Base-by-base conservation (phyloP, 2,113 vertebrate genomes). In the Seriola rivoliana region DNA sequence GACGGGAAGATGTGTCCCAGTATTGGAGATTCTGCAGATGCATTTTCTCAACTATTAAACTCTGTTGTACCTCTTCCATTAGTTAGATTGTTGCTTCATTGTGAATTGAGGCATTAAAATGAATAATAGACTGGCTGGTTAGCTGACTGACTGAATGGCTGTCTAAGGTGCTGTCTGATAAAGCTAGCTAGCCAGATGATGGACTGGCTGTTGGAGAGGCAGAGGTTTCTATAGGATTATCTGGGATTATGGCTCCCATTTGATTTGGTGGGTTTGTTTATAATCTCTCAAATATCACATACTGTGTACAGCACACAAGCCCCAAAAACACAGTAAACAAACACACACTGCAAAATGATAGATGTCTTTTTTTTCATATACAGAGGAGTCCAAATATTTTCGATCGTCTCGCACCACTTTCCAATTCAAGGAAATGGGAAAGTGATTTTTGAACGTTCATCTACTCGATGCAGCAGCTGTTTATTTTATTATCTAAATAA, bases 161-260 rank as follows among this genome's bases (percentile, higher is more conserved):
- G 71, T 25, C 58, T 46, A 14, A 38, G 21, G 11, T 55, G 68
- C 54, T 60, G 57, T n/a, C 5, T 38, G 71, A 52, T 59, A 40
- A 21, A 62, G 65, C 38, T 73, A 72, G 71, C 78, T 50, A 55
- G 67, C 64, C 68, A 80, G 81, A 89, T 79, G 85, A 88, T 58
- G 67, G 76, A 72, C 60, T 86, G 74, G 63, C 72, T 75, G 78
- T 21, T 83, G 60, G 42, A 52, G 48, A 78, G 32, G 48, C 71
- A 46, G 77, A 73, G 75, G 78, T 90, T 87, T 84, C 90, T 75
- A 82, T 85, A 87, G 84, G 90, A 93, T 93, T 90, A 93, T 82
- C 68, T 44, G 4, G 88, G 86, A 92, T 93, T 91, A 90, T 17
- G 12, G 70, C 67, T 86, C 50, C 80, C 52, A 52, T 91, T 92